Base-by-base conservation (phyloP, 2,797 vertebrate genomes). In the Coregonus suidteri region DNA sequence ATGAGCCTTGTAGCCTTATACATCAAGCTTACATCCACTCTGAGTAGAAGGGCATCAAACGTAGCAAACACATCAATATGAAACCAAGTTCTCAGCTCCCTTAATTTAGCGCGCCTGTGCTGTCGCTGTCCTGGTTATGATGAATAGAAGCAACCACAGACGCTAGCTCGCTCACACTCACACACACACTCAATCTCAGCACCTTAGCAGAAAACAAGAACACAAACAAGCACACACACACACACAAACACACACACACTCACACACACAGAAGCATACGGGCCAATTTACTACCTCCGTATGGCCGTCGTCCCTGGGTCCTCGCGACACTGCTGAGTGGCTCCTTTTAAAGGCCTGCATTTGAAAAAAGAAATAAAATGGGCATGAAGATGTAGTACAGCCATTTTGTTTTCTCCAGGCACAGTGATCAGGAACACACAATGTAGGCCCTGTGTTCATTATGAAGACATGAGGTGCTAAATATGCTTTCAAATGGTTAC, bases 281-380 rank as follows among this genome's bases (percentile, higher is more conserved):
- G 20, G 37, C 47, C 73, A 65, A 75, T 79, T 79, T 74, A 62
- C 30, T 35, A 53, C 65, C 16, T 75, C 65, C 34, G 51, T 9
- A 53, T 5, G 66, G 52, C 20, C 31, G 37, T 20, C n/a, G 56
- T 25, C 54, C 25, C 37, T 3, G 47, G 54, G 51, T 75, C 62
- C 69, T 37, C 25, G 20, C 20, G 13, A 37, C 69, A 71, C 62
- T 70, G 77, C 18, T 54, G 65, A 54, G 65, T 69, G 30, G 65
- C 72, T 20, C 56, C 15, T 73, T 67, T 70, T 72, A n/a, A 66
- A 65, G 56, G 47, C 56, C 65, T 6, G 47, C 75, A 79, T 53
- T 72, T 25, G 20, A 47, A 73, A 15, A 72, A 31, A 11, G 11
- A 66, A 66, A 30, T 4, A 56, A 56, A 56, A 18, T 4, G 18